phyloP scores from a whole-genome alignment of 2,888 invertebrate genomes.

The Neocrepidodera transversa region DNA sequence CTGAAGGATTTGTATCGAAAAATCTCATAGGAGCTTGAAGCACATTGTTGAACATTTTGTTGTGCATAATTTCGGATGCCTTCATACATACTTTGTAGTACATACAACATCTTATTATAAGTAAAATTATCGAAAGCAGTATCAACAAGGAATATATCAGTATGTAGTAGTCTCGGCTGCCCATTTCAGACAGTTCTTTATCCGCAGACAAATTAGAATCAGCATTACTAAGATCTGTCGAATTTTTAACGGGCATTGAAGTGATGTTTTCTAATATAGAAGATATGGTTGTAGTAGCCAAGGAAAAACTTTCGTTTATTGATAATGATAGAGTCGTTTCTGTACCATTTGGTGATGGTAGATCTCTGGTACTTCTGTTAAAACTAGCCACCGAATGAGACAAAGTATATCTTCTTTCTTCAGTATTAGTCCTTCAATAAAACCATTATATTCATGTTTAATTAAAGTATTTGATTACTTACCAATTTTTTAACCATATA shows the following conservation, averaged over 20 bases:
- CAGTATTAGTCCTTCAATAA: constrained; percentile 59
- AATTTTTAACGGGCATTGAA: not conserved
- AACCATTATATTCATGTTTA: not conserved
- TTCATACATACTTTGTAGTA: constrained; percentile 79
- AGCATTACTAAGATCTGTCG: not conserved
- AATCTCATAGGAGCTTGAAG: constrained; percentile 79
- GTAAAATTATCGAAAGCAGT: constrained; percentile 66
- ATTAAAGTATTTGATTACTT: constrained; percentile 42
- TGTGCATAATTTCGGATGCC: constrained; percentile 77
- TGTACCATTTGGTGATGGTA: no score
- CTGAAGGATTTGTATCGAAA: constrained; percentile 84
- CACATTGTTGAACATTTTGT: constrained; percentile 78
- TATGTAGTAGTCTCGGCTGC: constrained; percentile 54
- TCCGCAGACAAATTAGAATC: not conserved
- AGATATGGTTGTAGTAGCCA: not conserved
- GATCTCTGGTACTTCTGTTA: not conserved
- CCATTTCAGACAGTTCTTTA: constrained; percentile 46
- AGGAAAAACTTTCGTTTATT: no score
- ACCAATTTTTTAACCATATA: constrained; percentile 83
- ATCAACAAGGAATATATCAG: constrained; percentile 69
- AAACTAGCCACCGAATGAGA: not conserved
- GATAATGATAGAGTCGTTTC: no score
- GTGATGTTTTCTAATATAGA: not conserved
- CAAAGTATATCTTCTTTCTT: constrained; percentile 50
- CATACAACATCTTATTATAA: constrained; percentile 70